Conservation (phyloP, 1,140 invertebrate species). For the Plectus sambesii region DNA sequence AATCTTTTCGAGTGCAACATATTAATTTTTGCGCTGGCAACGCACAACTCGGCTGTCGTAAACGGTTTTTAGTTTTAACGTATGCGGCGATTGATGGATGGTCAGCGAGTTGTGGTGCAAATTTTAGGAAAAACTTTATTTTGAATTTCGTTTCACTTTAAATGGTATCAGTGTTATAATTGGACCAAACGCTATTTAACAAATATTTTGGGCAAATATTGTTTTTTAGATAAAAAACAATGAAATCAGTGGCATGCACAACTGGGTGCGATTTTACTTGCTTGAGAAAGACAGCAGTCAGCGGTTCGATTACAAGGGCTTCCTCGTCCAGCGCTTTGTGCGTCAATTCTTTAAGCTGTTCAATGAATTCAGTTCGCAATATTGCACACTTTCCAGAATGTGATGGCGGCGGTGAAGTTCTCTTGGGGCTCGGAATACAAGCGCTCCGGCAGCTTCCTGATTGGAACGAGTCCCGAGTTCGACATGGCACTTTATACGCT, state of each 20-base stretch:
- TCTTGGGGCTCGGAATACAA: conserved; percentile 63
- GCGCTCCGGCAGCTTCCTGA: conserved; percentile 65
- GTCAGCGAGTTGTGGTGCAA: too few relatives aligned
- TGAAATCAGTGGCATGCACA: conserved; percentile 67
- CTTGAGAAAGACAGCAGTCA: conserved; percentile 56
- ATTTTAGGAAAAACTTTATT: too few relatives aligned
- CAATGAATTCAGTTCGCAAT: background rate
- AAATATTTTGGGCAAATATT: too few relatives aligned
- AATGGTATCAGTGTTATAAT: too few relatives aligned
- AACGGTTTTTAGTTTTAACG: too few relatives aligned
- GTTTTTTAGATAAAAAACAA: conserved; percentile 27
- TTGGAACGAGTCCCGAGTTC: conserved; percentile 81
- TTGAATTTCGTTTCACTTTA: too few relatives aligned
- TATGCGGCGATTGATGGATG: too few relatives aligned
- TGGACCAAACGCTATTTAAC: too few relatives aligned
- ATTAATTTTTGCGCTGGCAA: too few relatives aligned
- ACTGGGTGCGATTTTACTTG: conserved; percentile 70
- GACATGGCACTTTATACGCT: conserved; percentile 79
- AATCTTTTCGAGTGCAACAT: too few relatives aligned
- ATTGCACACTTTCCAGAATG: conserved; percentile 16
- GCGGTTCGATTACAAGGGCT: conserved; percentile 65
- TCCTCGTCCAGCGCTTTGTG: conserved; percentile 27
- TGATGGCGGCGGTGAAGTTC: conserved; percentile 53
- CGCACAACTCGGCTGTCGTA: too few relatives aligned
- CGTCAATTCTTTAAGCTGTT: conserved; percentile 13